A percentile compares a stretch with the other conserved stretches of the same genome.
Conservation (phyloP, 2,888 invertebrate genomes). For the Drosophila prolongata region DNA sequence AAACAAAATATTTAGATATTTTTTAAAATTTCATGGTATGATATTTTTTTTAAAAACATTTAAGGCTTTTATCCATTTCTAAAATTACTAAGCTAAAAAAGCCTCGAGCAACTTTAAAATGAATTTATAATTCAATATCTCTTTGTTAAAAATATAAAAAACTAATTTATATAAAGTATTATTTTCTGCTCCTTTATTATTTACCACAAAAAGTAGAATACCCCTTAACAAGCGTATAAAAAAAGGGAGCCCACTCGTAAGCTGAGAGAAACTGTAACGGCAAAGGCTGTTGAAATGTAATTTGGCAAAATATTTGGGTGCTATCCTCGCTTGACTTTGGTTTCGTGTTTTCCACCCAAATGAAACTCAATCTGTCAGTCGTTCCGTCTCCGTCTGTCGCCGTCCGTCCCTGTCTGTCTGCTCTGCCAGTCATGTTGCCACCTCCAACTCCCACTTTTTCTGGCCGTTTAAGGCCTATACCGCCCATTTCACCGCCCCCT, state of each 20-base stretch:
- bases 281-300: constrained; percentile 79
- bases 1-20: too few relatives aligned
- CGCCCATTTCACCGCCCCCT: not conserved
- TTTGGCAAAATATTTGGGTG: constrained; percentile 72
- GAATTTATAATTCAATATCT: too few relatives aligned
- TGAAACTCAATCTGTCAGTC: constrained; percentile 80
- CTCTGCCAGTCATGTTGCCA: constrained; percentile 54
- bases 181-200: too few relatives aligned
- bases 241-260: constrained; percentile 13
- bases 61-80: too few relatives aligned
- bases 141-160: too few relatives aligned
- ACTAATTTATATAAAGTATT: too few relatives aligned
- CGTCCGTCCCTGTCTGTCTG: constrained; percentile 27
- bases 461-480: constrained; percentile 17
- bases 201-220: not conserved
- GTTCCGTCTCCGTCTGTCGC: constrained; percentile 48
- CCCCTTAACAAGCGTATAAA: constrained; percentile 33
- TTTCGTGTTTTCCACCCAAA: constrained; percentile 56
- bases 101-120: too few relatives aligned
- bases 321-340: constrained; percentile 60
- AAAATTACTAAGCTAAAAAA: too few relatives aligned
- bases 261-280: constrained; percentile 35
- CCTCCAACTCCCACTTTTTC: constrained; percentile 1
- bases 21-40: too few relatives aligned
- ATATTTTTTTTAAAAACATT: too few relatives aligned